Evolutionary conservation across 2,888 invertebrate species (phyloP).

Genomic region (Pachycephus smyrnensis): DNA sequence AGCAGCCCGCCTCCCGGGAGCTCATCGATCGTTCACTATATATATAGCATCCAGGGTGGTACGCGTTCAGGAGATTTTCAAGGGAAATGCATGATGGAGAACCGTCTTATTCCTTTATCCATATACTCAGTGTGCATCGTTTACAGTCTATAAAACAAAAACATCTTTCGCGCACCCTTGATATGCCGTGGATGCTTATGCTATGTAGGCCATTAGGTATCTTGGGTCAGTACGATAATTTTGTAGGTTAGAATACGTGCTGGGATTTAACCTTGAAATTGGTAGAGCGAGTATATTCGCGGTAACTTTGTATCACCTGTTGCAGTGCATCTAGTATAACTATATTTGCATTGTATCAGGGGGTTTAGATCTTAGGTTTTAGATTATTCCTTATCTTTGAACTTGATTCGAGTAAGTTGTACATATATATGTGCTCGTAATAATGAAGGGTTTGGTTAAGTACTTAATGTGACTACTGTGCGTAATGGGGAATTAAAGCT

Average conservation of each 20-base stretch:
- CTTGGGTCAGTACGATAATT: background rate
- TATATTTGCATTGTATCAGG: background rate
- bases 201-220: background rate
- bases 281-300: background rate
- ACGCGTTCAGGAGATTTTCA: background rate
- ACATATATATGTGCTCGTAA: too few relatives aligned
- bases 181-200: background rate
- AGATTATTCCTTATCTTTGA: too few relatives aligned
- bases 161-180: background rate
- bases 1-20: slow-evolving; percentile 13
- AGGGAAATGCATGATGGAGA: background rate
- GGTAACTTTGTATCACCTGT: background rate
- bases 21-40: slow-evolving; percentile 20
- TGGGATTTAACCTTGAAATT: background rate
- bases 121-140: background rate
- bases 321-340: background rate
- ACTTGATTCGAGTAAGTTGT: too few relatives aligned
- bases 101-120: background rate
- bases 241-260: background rate
- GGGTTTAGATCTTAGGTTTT: background rate
- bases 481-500: background rate
- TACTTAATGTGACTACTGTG: background rate
- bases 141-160: background rate
- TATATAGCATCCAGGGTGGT: background rate
- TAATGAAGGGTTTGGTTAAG: too few relatives aligned